Conservation (phyloP, 2,797 vertebrate species). For the Neosilurus hyrtlii region DNA sequence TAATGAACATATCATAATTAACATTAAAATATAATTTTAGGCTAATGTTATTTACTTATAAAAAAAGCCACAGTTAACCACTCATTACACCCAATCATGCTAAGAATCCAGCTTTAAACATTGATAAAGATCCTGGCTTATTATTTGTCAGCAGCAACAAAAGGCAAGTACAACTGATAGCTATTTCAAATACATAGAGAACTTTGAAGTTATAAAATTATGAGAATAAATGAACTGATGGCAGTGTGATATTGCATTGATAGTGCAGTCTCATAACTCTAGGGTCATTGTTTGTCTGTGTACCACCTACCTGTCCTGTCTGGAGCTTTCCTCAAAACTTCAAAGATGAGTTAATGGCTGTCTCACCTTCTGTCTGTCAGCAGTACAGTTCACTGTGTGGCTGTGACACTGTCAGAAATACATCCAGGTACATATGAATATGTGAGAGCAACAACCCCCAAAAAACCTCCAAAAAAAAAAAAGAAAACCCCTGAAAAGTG, state of each 20-base stretch:
- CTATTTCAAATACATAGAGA: background rate
- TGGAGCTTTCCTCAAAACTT: background rate
- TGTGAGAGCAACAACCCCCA: too few relatives aligned
- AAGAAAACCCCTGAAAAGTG: too few relatives aligned
- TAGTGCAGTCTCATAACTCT: background rate
- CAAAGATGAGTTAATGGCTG: background rate
- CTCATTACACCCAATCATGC: background rate
- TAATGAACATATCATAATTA: background rate
- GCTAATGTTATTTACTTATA: background rate
- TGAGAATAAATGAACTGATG: background rate
- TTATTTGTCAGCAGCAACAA: background rate
- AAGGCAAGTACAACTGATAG: background rate
- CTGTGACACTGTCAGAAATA: background rate
- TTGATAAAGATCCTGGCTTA: background rate
- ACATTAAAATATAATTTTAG: background rate
- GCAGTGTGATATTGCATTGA: background rate
- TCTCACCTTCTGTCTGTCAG: background rate
- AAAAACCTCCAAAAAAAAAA: too few relatives aligned
- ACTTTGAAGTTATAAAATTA: background rate
- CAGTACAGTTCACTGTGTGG: background rate
- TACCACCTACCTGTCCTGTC: too few relatives aligned
- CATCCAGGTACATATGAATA: background rate
- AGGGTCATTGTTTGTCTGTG: background rate
- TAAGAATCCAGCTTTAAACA: background rate
- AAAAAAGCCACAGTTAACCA: background rate